phyloP scores from a whole-genome alignment of 2,797 vertebrate species.

The Cyprinella venusta region DNA sequence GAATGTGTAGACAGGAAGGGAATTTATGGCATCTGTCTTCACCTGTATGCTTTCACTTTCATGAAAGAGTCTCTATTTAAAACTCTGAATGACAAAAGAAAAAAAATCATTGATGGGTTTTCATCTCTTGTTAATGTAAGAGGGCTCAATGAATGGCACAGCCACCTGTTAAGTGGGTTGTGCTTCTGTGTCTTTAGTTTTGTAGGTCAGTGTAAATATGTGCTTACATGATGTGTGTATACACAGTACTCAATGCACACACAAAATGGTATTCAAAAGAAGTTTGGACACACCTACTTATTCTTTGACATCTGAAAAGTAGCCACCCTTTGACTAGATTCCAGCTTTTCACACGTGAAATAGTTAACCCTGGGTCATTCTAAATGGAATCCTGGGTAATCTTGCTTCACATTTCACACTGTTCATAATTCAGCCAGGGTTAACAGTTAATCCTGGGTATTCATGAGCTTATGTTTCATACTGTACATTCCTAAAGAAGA shows the following conservation, averaged over 20 bases:
- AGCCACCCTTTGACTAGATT: background rate
- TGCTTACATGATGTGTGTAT: conserved; percentile 22
- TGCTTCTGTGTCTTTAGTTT: conserved; percentile 25
- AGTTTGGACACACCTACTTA: conserved; percentile 25
- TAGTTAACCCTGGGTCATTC: background rate
- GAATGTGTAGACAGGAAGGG: conserved; percentile 23
- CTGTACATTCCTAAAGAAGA: background rate
- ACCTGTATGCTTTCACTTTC: conserved; percentile 33
- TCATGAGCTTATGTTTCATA: background rate
- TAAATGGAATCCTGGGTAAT: background rate
- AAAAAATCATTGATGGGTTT: background rate
- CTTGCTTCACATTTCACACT: background rate
- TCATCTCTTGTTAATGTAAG: conserved; percentile 23
- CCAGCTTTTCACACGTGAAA: background rate
- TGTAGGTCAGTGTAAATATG: conserved; percentile 42
- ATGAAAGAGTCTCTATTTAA: conserved; percentile 20
- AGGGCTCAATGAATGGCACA: background rate
- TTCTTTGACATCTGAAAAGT: conserved; percentile 18
- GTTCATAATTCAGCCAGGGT: background rate
- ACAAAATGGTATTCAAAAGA: background rate
- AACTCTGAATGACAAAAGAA: conserved; percentile 6
- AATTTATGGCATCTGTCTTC: conserved; percentile 22
- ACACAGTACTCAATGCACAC: conserved; percentile 24
- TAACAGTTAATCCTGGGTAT: background rate
- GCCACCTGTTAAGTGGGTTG: conserved; percentile 30